Evolutionary conservation across 2,888 invertebrate species (phyloP).

Genomic region (Brachylomia viminalis): DNA sequence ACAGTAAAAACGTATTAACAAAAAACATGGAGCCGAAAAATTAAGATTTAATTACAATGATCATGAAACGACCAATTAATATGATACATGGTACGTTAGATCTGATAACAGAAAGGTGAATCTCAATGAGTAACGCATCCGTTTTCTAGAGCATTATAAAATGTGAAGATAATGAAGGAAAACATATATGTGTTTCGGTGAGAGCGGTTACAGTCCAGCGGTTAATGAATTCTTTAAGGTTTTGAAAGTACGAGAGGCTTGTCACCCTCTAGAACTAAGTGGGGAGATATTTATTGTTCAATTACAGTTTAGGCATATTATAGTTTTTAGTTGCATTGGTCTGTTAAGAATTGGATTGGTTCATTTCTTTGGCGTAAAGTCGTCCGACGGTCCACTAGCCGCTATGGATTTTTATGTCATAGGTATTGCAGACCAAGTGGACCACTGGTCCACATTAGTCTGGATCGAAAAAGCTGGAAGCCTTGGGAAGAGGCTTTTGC

Average conservation of each 20-base stretch:
- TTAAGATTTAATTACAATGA: slow-evolving; percentile 77
- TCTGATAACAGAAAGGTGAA: slow-evolving; percentile 75
- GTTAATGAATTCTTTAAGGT: slow-evolving; percentile 59
- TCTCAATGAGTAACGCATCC: slow-evolving; percentile 72
- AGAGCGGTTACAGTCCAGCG: slow-evolving; percentile 65
- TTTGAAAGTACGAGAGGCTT: slow-evolving; percentile 55
- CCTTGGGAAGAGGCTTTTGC: too few species aligned
- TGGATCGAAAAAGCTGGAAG: too few species aligned
- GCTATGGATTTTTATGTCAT: neutral
- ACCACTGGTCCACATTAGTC: neutral
- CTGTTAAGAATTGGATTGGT: neutral
- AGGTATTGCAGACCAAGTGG: neutral
- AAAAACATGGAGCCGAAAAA: slow-evolving; percentile 69
- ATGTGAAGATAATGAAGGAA: slow-evolving; percentile 69
- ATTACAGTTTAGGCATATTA: slow-evolving; percentile 6
- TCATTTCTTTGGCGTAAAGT: slow-evolving; percentile 1
- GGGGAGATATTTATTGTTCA: slow-evolving; percentile 11
- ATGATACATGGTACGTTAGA: slow-evolving; percentile 75
- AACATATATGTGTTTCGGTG: slow-evolving; percentile 69
- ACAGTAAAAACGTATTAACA: slow-evolving; percentile 68
- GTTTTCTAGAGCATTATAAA: slow-evolving; percentile 71
- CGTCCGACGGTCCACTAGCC: neutral
- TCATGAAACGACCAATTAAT: slow-evolving; percentile 78
- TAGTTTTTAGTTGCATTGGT: neutral
- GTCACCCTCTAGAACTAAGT: slow-evolving; percentile 47